Evolutionary conservation across 2,797 vertebrate genomes (phyloP), one percentile per base, ranked within the genome.

Genomic region (Brachyrhaphis roseni): DNA sequence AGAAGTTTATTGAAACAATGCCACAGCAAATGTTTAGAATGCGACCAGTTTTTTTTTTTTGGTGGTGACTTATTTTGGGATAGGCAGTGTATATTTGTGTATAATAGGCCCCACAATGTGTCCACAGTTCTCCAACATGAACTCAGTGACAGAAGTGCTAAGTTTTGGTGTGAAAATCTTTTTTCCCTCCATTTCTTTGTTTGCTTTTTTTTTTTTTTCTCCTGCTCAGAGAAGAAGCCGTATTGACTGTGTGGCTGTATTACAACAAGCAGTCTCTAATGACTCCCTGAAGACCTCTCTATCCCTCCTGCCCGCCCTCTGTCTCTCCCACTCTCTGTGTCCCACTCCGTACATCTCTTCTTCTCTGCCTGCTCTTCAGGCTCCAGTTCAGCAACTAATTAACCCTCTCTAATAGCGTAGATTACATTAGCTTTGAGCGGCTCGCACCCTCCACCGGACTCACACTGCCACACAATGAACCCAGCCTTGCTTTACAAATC

Each of bases 391-490:
- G 94, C 93, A 94, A 92, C 95, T 96, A 96, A 96, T 96, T 96
- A 96, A 96, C 95, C 95, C 95, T 91, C 95, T 96, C 95, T 96
- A 96, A 96, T 96, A 96, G 95, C 95, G 93, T 95, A 96, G 95
- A 96, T 96, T 96, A 96, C 95, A 96, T 96, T 96, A 95, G 95
- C 96, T 96, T 96, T 96, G 95, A 96, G 95, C 93, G 43, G 87
- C 92, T 95, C 91, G 87, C 94, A 95, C 94, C 95, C 94, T 95
- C 92, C 92, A 90, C 95, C 89, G 95, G 94, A 96, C 95, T 95
- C 88, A 83, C 93, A 94, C 93, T 89, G 91, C 92, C 92, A 93
- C 94, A 96, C 96, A 96, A 96, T 96, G 95, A 95, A 94, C 92
- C 91, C 91, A 85, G 95, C 93, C 95, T 96, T 94, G 95, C 95